Percentiles rank a stretch among this genome's conserved stretches.
phyloP scores from a whole-genome alignment of 2,113 vertebrate genomes.

The Isurus oxyrinchus region DNA sequence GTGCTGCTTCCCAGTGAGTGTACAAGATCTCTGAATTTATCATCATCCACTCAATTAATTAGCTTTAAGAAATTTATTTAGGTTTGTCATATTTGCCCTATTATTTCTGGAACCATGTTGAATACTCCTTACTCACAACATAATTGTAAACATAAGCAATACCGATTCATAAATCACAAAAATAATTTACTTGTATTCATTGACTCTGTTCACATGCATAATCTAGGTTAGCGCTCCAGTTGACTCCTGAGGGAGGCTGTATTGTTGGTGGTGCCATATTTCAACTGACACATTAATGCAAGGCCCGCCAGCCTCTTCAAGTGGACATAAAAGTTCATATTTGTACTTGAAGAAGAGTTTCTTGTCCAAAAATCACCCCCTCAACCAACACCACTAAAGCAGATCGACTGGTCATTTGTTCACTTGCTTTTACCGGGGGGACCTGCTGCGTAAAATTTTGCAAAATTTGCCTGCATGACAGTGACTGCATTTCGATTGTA shows the following conservation, averaged over 20 bases:
- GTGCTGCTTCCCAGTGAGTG: neutral
- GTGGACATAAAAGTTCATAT: neutral
- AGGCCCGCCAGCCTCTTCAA: neutral
- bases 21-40: neutral
- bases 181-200: neutral
- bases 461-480: neutral
- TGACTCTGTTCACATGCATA: neutral
- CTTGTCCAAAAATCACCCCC: neutral
- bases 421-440: neutral
- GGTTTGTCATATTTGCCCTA: neutral
- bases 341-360: no score
- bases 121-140: neutral
- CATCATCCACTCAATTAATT: neutral
- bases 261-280: neutral
- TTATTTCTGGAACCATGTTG: neutral
- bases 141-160: neutral
- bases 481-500: neutral
- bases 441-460: neutral
- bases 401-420: neutral
- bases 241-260: neutral
- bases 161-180: slow-evolving; percentile 14
- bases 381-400: neutral
- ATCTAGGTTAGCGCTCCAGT: neutral
- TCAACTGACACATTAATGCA: neutral
- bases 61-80: neutral